Evolutionary conservation across 2,797 vertebrate species (phyloP), one percentile per base, ranked within the genome.

Genomic region (Aldrovandia affinis): DNA sequence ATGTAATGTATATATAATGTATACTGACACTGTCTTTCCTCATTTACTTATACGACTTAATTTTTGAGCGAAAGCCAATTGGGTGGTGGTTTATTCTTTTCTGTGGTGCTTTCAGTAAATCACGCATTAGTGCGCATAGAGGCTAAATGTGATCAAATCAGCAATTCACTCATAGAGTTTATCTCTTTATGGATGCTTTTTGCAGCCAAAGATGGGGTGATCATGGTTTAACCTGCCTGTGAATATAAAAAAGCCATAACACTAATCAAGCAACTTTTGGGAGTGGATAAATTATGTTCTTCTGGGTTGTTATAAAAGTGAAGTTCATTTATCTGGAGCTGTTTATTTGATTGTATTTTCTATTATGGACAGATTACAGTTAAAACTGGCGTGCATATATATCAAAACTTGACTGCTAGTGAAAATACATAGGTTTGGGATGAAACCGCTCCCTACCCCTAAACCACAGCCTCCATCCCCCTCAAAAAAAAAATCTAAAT

Each of bases 321-420:
- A n/a, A n/a, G n/a, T n/a, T n/a, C n/a, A n/a, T n/a, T n/a, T n/a
- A n/a, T n/a, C n/a, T n/a, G n/a, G n/a, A n/a, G n/a, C n/a, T n/a
- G n/a, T n/a, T n/a, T n/a, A n/a, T n/a, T 68, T 68, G 2, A 63
- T 63, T 30, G 33, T 1, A 39, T 39, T 73, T 33, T 73, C 39
- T 73, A 3, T 20, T 73, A 30, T 4, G 7, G 22, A 20, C 61
- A n/a, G 28, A 55, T 54, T 22, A 47, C n/a, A 18, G n/a, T 54
- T 68, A 15, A 81, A 36, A 65, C 59, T 82, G 20, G 81, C 22
- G 14, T 36, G n/a, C 25, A 28, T 82, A 82, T 50, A 33, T 82
- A 47, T 44, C n/a, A 30, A 50, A 68, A 50, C 80, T 54, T 68
- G n/a, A 57, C 42, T n/a, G 52, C 12, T 42, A 83, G 77, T 78